phyloP scores from a whole-genome alignment of 2,888 invertebrate species.

The Eupithecia pulchellata region DNA sequence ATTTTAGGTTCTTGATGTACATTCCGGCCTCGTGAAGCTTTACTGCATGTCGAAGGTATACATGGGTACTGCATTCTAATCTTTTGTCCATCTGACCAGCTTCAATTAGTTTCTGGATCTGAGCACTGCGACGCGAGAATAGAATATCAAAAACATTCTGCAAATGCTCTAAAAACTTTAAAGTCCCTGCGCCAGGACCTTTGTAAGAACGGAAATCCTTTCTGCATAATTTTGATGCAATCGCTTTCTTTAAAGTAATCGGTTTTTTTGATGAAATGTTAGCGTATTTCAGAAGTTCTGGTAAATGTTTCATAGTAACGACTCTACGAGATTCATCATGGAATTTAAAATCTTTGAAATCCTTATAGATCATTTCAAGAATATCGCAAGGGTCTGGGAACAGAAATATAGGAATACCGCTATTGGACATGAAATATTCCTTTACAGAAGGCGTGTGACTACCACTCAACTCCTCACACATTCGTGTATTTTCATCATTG shows the following conservation, averaged over 20 bases:
- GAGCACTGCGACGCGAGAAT: neutral
- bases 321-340: neutral
- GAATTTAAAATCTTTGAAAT: neutral
- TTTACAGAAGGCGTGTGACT: conserved; percentile 3
- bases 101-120: neutral
- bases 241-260: neutral
- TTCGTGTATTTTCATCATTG: conserved; percentile 16
- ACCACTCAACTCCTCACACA: conserved; percentile 16
- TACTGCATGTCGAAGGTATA: neutral
- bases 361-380: neutral
- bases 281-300: neutral
- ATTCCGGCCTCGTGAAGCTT: neutral
- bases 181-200: neutral
- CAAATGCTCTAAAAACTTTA: neutral
- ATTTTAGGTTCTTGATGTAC: neutral
- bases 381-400: conserved; percentile 23
- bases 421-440: conserved; percentile 17
- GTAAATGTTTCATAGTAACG: neutral
- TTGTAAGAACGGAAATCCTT: conserved; percentile 1
- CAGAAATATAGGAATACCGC: conserved; percentile 8
- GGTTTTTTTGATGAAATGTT: neutral
- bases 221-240: neutral
- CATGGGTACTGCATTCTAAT: neutral
- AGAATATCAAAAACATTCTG: conserved; percentile 4
- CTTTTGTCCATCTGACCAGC: neutral